Base-by-base conservation (phyloP, 1,140 invertebrate genomes). In the Drosophila athabasca region DNA sequence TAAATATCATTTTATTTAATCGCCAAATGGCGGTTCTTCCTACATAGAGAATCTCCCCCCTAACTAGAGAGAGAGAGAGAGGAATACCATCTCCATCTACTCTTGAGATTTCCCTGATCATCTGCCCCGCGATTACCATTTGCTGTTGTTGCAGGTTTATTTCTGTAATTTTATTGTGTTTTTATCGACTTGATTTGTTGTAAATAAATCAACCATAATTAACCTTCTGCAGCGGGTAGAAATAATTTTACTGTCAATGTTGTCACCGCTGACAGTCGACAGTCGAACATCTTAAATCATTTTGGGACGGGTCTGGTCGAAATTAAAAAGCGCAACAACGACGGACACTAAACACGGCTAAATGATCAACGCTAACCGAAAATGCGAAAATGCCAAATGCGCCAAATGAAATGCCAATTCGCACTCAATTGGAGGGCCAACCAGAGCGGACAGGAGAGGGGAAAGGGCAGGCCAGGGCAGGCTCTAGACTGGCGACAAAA, bases 141-240 rank as follows among this genome's bases (percentile, higher is more conserved):
- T 26, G 5, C 24, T 49, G 15, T 45, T 19, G 48, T 35, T 60
- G 41, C 8, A 68, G 22, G 49, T 48, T 53, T 39, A 29, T 49
- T 50, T 31, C 8, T 31, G 54, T 35, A 17, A 44, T 62, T 54
- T 48, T 60, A 41, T 46, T 48, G 19, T 22, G 11, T 41, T 45
- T 74, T 61, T 41, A 50, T 46, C 39, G 6, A 26, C 29, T 53
- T n/a, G n/a, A 35, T 29, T 69, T 62, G 53, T 83, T 87, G 79
- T 88, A 87, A 87, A 87, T 87, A 87, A 87, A 87, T 90, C 81
- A 90, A 79, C 66, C 72, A 90, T 90, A 90, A 90, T 90, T 90
- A 90, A 90, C 87, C 87, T 90, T 72, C 80, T 61, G 72, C 77
- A 71, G 82, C 66, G 79, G 65, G 76, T 80, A 76, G 76, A 90